Evolutionary conservation across 2,888 invertebrate species (phyloP), one percentile per base, ranked within the genome.

Genomic region (Falcaria lacertinaria): DNA sequence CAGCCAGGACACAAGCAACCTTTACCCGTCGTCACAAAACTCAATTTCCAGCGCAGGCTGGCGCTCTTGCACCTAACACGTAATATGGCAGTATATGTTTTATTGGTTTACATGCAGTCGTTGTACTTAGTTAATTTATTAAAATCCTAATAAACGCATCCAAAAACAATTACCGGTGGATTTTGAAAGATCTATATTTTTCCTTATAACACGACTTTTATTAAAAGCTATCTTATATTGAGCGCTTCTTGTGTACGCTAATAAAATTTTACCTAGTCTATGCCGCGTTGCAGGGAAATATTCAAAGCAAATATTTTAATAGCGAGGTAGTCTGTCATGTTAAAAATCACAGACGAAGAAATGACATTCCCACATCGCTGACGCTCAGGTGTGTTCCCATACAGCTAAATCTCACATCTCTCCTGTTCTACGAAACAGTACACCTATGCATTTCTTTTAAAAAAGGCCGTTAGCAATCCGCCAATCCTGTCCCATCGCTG

Each of bases 61-160:
- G 28, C 28, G 28, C 1, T 11, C 11, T 11, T 7, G 28, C 11
- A 28, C 11, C 28, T 11, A 28, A 11, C 28, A 11, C 4, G 19
- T 19, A 28, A 28, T 28, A 11, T 28, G 28, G 28, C 28, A 28
- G 28, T 28, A 7, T 2, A 11, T 28, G 28, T 61, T 50, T 48
- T 53, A 50, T 52, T 54, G 45, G 41, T 48, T 48, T 50, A 37
- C 43, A 42, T 44, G 48, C 70, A 70, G 68, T 73, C 69, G 60
- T 68, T 66, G 67, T 68, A 59, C 59, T 62, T 65, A 62, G 34
- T 52, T 53, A n/a, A n/a, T n/a, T n/a, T n/a, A 28, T 28, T 55
- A 39, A 47, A 45, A 49, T 41, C 41, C 34, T 43, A 37, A 49
- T 57, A 49, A 56, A 53, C 22, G 22, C 37, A 15, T 37, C 37